A percentile compares a stretch with the other conserved stretches of the same genome.
Evolutionary conservation across 2,888 invertebrate genomes (phyloP).

Genomic region (Oligia strigilis): DNA sequence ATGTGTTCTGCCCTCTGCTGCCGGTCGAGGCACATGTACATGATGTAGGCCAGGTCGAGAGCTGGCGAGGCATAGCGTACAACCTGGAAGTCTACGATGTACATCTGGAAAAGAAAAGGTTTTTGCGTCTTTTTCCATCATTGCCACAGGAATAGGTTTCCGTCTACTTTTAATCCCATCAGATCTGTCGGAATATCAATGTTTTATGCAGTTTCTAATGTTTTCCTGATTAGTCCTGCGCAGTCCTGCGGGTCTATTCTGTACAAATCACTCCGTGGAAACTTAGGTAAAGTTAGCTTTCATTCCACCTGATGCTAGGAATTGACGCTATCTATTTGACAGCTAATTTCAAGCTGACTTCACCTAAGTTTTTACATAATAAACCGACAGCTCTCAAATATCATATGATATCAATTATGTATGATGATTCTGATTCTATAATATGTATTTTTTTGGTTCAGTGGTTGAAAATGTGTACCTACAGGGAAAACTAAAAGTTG

Average conservation of each 20-base stretch:
- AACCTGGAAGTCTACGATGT: constrained; percentile 93
- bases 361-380: neutral
- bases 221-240: neutral
- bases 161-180: too few relatives aligned
- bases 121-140: neutral
- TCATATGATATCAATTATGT: neutral
- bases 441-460: neutral
- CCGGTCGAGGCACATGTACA: constrained; percentile 92
- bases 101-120: constrained; percentile 87
- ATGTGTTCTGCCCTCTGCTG: constrained; percentile 91
- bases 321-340: neutral
- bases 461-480: neutral
- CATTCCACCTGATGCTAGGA: neutral
- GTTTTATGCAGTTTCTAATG: neutral
- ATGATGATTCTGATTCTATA: too few relatives aligned
- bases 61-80: constrained; percentile 93
- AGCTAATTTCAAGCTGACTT: neutral
- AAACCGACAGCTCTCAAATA: neutral
- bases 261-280: neutral
- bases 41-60: constrained; percentile 92
- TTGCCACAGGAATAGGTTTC: neutral
- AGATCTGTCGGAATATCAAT: neutral
- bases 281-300: too few relatives aligned
- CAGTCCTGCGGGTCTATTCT: neutral
- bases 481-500: neutral